Conservation (phyloP, 2,797 vertebrate species). For the Rhabdophis nuchalis region DNA sequence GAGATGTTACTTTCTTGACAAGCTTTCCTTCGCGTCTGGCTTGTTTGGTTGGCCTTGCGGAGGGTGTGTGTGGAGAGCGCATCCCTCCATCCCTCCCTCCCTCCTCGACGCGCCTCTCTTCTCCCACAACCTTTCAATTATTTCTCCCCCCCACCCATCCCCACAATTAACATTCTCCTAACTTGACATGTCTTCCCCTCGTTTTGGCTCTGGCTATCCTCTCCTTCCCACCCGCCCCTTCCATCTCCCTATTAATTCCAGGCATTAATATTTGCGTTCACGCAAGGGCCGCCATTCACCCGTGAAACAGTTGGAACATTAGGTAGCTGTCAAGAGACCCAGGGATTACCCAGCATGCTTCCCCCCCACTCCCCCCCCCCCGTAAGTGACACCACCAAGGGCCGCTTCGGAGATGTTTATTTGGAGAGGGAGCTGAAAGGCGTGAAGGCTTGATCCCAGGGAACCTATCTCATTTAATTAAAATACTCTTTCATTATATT, state of each 20-base stretch:
- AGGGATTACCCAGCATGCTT: constrained; percentile 92
- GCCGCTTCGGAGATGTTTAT: constrained; percentile 95
- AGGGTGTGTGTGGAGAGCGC: not conserved
- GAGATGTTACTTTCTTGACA: constrained; percentile 84
- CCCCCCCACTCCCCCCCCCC: too few relatives aligned
- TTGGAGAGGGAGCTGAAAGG: constrained; percentile 92
- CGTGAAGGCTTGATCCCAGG: constrained; percentile 93
- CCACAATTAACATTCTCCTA: constrained; percentile 84
- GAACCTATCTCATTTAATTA: constrained; percentile 82
- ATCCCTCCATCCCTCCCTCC: not conserved
- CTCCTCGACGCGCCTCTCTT: constrained; percentile 58
- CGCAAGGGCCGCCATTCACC: constrained; percentile 81
- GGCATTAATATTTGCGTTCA: constrained; percentile 87
- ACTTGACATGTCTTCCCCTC: constrained; percentile 77
- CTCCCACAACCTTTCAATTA: constrained; percentile 57
- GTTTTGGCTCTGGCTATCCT: constrained; percentile 56
- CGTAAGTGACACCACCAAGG: constrained; percentile 80
- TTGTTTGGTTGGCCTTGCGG: constrained; percentile 44
- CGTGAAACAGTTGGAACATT: constrained; percentile 86
- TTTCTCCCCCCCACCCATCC: constrained; percentile 58
- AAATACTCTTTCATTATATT: constrained; percentile 70
- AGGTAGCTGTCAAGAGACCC: constrained; percentile 96
- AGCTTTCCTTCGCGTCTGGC: constrained; percentile 40
- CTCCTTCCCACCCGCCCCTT: constrained; percentile 30
- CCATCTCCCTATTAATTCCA: constrained; percentile 77